Percentiles rank a stretch among this genome's conserved stretches.
phyloP scores from a whole-genome alignment of 2,797 vertebrate species.

The Eulemur mongoz region DNA sequence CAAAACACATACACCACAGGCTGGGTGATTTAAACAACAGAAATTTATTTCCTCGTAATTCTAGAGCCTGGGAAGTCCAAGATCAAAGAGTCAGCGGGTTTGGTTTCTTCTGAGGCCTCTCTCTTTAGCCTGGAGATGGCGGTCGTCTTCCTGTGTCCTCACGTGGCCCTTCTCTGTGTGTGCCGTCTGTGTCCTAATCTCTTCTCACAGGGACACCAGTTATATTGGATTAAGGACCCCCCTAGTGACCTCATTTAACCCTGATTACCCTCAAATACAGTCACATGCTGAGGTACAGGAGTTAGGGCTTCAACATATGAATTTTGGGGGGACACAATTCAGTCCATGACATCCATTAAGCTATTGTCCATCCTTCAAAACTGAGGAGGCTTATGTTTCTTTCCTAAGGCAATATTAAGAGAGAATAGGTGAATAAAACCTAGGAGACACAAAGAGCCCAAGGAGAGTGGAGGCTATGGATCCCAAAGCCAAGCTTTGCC shows the following conservation, averaged over 20 bases:
- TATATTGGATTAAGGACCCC: not conserved
- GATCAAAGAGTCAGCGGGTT: not conserved
- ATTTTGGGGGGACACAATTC: not conserved
- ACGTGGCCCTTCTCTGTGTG: not conserved
- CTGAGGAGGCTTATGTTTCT: not conserved
- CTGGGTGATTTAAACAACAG: not conserved
- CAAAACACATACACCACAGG: not conserved
- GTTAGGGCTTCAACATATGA: not conserved
- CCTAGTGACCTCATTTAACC: not conserved
- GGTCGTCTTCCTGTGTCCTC: too few relatives aligned
- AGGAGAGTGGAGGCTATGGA: not conserved
- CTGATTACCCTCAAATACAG: not conserved
- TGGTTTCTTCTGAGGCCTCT: not conserved
- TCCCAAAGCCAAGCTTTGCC: not conserved
- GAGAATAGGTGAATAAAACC: not conserved
- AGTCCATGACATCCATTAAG: not conserved
- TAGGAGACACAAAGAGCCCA: not conserved
- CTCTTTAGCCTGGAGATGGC: not conserved
- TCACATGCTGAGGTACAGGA: not conserved
- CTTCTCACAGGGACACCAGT: not conserved
- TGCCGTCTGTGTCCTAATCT: not conserved
- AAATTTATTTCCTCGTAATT: not conserved
- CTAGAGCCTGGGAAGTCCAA: not conserved
- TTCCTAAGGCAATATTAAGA: not conserved
- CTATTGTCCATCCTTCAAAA: not conserved